Base-by-base conservation (phyloP, 2,888 invertebrate genomes). In the Melieria picta region DNA sequence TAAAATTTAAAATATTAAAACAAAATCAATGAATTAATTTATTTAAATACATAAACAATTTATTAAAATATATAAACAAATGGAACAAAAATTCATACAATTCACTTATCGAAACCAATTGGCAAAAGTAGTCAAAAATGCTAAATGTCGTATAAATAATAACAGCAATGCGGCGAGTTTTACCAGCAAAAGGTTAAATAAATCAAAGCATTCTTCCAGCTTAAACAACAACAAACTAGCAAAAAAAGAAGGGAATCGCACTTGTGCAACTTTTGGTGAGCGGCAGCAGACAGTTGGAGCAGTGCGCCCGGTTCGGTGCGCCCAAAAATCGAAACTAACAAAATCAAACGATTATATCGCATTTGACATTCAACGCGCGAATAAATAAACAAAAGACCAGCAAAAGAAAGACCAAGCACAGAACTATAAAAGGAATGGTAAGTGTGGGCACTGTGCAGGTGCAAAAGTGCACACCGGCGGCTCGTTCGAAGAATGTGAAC, bases 291-390 rank as follows among this genome's bases (percentile, higher is more conserved):
- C 30, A 30, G 30, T 30, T 30, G 30, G 30, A 30, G 30, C 30
- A 30, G 2, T 30, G 30, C 30, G 30, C 30, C 30, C 30, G 30
- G 30, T 30, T 30, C 30, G 30, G 30, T 30, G 30, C 30, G 30
- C 30, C 30, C 30, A 30, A 30, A 30, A 30, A 30, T 2, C 30
- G 30, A 30, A 30, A 30, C 30, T 74, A 80, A 80, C 77, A 81
- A 80, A 78, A 80, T 78, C 77, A 74, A 65, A 68, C 74, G 80
- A 80, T 80, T 79, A 78, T 70, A 81, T 81, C 81, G 74, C 76
- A 72, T 48, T 76, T 81, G 82, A 82, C 82, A 81, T 82, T 81
- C 81, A 81, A 75, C 71, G 64, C 63, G 55, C 62, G 57, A 69
- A 61, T 52, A 61, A 67, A 60, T 45, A 60, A 45, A 13, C 7